Base-by-base conservation (phyloP, 2,113 vertebrate species). In the Origma solitaria region DNA sequence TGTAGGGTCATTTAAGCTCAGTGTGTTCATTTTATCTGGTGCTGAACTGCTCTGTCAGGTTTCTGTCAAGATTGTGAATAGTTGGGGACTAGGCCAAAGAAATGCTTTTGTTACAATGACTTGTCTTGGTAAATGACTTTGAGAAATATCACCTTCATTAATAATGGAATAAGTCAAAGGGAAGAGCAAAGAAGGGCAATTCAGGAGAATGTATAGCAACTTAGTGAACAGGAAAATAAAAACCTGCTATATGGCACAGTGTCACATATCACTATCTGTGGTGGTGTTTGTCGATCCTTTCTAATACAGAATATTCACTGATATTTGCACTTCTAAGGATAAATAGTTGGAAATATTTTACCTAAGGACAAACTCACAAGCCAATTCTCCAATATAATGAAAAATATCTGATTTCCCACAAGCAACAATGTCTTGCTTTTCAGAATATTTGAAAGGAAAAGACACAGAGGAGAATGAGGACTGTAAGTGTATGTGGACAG, bases 321-420 rank as follows among this genome's bases (percentile, higher is more conserved):
- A 56, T 71, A 42, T 50, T 81, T 75, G 10, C 11, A 35, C 10
- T 16, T 84, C 33, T 37, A 38, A 66, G 13, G 24, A 54, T 8
- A 91, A 89, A 58, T 15, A 58, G 7, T 11, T 66, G 38, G 71
- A 91, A 89, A 50, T 38, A 90, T 72, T 76, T 86, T 70, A 25
- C n/a, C 5, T 40, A 37, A 49, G 15, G 15, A 47, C 14, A 75
- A 85, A 10, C 6, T 62, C 15, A 53, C 4, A 49, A 72, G 10
- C 2, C 40, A 50, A 45, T 81, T 88, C 21, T 70, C 16, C 33
- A 62, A 7, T 58, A 66, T 15, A 75, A 69, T 28, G n/a, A n/a
- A 61, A 94, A 50, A 9, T 33, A 50, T 15, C 11, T 54, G 35
- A 38, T 78, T 91, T 89, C 56, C 38, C 27, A 27, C 28, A 86